phyloP scores from a whole-genome alignment of 2,797 vertebrate genomes.

The Etheostoma nigrum region DNA sequence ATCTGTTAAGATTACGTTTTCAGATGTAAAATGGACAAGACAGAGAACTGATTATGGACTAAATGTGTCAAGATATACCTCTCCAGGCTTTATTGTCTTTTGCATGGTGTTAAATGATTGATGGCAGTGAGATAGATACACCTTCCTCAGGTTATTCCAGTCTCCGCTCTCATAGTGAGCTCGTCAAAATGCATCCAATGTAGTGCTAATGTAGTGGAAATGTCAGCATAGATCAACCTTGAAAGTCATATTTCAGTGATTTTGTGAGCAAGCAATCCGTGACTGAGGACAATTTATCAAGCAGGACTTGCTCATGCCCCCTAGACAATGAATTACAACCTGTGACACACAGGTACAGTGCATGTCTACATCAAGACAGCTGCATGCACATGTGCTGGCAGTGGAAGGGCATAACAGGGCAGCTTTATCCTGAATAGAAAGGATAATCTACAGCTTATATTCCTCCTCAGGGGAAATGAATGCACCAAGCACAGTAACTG shows the following conservation, averaged over 20 bases:
- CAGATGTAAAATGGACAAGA: constrained; percentile 34
- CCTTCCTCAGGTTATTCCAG: constrained; percentile 49
- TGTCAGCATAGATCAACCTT: constrained; percentile 81
- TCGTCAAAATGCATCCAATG: constrained; percentile 73
- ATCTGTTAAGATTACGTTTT: constrained; percentile 47
- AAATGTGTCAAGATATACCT: constrained; percentile 45
- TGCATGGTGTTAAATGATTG: constrained; percentile 55
- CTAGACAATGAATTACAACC: constrained; percentile 76
- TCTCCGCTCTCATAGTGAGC: constrained; percentile 44
- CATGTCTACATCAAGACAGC: constrained; percentile 24
- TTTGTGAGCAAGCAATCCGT: constrained; percentile 76
- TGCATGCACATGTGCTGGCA: constrained; percentile 5
- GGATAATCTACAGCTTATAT: constrained; percentile 53
- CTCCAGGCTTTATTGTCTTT: constrained; percentile 62
- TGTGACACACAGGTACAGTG: constrained; percentile 60
- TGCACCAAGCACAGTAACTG: not conserved
- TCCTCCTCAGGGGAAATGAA: constrained; percentile 35
- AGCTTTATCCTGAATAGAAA: constrained; percentile 27
- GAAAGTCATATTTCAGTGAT: constrained; percentile 83
- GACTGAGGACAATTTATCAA: constrained; percentile 76
- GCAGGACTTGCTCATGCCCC: constrained; percentile 58
- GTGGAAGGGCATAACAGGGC: not conserved
- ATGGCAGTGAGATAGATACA: constrained; percentile 52
- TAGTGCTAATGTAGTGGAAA: constrained; percentile 82
- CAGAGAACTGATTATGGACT: constrained; percentile 32